These are phyloP conservation scores for Pitta sordida DNA, from an alignment of 2,113 vertebrate genomes.

Conservation along the genomic window DNA sequence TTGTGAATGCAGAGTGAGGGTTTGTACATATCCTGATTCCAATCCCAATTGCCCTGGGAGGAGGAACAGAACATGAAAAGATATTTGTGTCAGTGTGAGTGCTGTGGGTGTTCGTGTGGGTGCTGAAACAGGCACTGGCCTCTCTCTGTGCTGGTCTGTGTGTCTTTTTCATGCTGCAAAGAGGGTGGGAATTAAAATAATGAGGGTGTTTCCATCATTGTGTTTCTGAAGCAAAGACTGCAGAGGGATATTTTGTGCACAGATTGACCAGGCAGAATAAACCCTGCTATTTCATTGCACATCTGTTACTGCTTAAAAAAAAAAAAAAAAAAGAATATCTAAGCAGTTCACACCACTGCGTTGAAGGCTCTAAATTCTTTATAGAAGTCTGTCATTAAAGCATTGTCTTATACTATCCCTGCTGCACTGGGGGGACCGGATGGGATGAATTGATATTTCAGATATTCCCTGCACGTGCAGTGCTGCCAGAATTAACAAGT, in stretches of 20 bases:
- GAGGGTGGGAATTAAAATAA: not conserved
- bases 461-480: not conserved
- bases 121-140: not conserved
- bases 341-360: not conserved
- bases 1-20: not conserved
- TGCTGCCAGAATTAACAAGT: not conserved
- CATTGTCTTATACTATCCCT: not conserved
- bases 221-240: not conserved
- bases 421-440: not conserved
- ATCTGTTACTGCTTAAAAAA: not conserved
- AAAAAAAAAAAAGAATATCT: not conserved
- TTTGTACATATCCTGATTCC: not conserved
- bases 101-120: not conserved
- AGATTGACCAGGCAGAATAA: not conserved
- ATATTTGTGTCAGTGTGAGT: not conserved
- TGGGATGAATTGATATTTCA: not conserved
- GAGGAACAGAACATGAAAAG: accelerated
- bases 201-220: not conserved
- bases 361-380: not conserved
- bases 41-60: not conserved
- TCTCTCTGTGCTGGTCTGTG: not conserved
- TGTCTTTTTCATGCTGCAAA: not conserved
- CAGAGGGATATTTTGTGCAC: not conserved
- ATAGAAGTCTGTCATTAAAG: not conserved
- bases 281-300: not conserved